Percentiles rank a stretch among this genome's conserved stretches.
phyloP scores from a whole-genome alignment of 2,113 vertebrate species.

The Sprattus sprattus region DNA sequence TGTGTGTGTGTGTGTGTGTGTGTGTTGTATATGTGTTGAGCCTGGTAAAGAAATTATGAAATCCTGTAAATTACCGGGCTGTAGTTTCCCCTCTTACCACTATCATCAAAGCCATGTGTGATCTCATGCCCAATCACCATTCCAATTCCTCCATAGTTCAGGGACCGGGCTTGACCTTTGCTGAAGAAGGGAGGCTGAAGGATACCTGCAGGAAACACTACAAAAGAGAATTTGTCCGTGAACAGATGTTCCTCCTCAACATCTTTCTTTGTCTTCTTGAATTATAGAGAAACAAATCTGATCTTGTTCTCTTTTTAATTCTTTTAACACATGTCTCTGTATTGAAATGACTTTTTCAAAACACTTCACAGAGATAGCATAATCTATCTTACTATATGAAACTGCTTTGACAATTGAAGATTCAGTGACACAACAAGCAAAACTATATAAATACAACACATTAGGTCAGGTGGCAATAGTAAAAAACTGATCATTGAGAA shows the following conservation, averaged over 20 bases:
- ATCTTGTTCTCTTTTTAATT: no score
- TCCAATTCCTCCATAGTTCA: constrained; percentile 93
- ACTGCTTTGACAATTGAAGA: no score
- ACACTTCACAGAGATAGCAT: no score
- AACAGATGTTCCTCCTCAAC: neutral
- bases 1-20: neutral
- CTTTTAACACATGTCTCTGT: no score
- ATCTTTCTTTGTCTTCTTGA: neutral
- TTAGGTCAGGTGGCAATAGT: neutral
- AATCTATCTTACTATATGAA: no score
- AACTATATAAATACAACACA: neutral
- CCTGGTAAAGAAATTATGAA: neutral
- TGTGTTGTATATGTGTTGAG: neutral
- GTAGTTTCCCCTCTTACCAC: constrained; percentile 71
- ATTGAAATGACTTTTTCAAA: no score
- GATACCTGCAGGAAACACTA: constrained; percentile 95
- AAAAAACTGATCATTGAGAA: neutral
- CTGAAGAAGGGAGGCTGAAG: constrained; percentile 95
- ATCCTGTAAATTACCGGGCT: neutral
- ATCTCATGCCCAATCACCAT: constrained; percentile 98
- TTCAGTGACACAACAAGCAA: no score
- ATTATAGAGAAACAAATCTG: neutral
- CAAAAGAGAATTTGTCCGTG: constrained; percentile 11
- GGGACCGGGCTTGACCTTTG: constrained; percentile 81
- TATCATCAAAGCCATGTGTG: constrained; percentile 96